Base-by-base conservation (phyloP, 2,113 vertebrate genomes). In the Callionymus lyra region DNA sequence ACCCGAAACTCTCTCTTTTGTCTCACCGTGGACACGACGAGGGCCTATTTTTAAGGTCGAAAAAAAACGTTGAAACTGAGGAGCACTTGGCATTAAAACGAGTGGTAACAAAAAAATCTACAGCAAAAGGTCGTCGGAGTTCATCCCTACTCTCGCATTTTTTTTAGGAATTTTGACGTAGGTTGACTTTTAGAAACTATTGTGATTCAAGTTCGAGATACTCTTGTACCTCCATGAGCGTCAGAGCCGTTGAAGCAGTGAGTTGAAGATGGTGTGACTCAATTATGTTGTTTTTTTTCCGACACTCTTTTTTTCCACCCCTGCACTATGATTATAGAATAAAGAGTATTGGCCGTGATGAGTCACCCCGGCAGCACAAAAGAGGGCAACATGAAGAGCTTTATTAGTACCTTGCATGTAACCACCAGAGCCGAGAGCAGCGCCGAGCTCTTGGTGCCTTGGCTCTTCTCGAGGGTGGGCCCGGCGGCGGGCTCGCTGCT, bases 381-480 rank as follows among this genome's bases (percentile, higher is more conserved):
- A 27, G 21, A 5, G 21, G 21, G 21, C 4, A 8, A 27, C 21
- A 27, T 4, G 4, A 8, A 27, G 3, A 3, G 1, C 17, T 33
- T 44, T 1, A 2, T n/a, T n/a, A 2, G 16, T 85, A 94, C 93
- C 91, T 92, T 91, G 84, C 92, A 93, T 27, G 81, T 84, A 70
- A 98, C 75, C 16, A 87, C 68, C 63, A 92, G 85, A 27, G 73
- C 71, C 9, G 70, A 54, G 41, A 84, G 76, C 32, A n/a, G 43
- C 18, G 33, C 1, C 1, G 51, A 48, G 47, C 49, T 51, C 41
- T 53, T 64, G 9, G 34, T 56, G 10, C 39, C 65, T 47, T 75
- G 60, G 1, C 19, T 41, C 60, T 75, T 67, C 47, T 69, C 72
- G 19, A 59, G 14, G 14, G 76, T 53, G 58, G 51, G 53, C 10